These are phyloP conservation scores for Dendroctonus valens DNA, from an alignment of 1,140 invertebrate genomes.

Conservation along the genomic window DNA sequence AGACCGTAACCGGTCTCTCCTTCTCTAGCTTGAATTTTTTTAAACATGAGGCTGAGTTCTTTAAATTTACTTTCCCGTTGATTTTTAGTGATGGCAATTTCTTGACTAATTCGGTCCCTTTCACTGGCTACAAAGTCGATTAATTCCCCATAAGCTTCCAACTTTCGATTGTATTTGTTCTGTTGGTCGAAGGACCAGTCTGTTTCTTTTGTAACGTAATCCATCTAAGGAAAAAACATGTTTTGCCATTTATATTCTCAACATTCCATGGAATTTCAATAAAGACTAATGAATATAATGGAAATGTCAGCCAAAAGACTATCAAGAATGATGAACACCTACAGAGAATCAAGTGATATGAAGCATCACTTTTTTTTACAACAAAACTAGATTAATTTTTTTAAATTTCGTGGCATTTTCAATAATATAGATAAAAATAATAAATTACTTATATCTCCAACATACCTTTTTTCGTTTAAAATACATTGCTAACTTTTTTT, in stretches of 20 bases:
- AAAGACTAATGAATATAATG: neutral
- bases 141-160: slow-evolving; percentile 38
- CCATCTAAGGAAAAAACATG: slow-evolving; percentile 35
- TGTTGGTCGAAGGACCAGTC: slow-evolving; percentile 37
- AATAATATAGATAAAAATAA: too few species aligned
- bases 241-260: neutral
- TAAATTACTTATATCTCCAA: neutral
- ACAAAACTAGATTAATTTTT: too few species aligned
- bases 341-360: neutral
- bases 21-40: slow-evolving; percentile 24
- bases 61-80: slow-evolving; percentile 21
- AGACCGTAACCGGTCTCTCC: slow-evolving; percentile 22
- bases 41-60: slow-evolving; percentile 10
- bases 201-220: slow-evolving; percentile 39
- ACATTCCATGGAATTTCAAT: too few species aligned
- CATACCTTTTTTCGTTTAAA: slow-evolving; percentile 42
- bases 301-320: neutral
- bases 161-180: slow-evolving; percentile 37
- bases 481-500: slow-evolving; percentile 44
- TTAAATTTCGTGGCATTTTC: too few species aligned
- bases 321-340: neutral
- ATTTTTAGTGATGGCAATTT: slow-evolving; percentile 33
- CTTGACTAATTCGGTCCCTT: slow-evolving; percentile 24
- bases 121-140: slow-evolving; percentile 21
- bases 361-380: too few species aligned